phyloP scores from a whole-genome alignment of 2,113 vertebrate genomes.

The Archilochus colubris region DNA sequence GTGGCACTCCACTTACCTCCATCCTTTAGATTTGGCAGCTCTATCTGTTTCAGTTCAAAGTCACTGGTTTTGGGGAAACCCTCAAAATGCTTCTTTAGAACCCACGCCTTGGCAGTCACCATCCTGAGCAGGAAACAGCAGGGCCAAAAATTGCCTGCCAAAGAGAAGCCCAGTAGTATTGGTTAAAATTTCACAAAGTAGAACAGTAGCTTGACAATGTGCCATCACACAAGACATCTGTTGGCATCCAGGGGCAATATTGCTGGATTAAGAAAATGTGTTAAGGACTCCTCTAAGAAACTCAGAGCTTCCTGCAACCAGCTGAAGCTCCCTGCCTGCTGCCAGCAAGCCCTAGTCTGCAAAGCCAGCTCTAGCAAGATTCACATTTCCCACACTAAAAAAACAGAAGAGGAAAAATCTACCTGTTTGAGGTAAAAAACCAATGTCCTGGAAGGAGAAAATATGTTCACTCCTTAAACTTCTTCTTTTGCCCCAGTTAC shows the following conservation, averaged over 20 bases:
- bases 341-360: not conserved
- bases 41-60: conserved; percentile 81
- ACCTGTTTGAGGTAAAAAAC: not conserved
- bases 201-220: not conserved
- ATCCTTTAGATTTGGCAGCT: conserved; percentile 82
- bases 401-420: not conserved
- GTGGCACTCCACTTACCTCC: conserved; percentile 75
- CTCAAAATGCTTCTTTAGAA: conserved; percentile 83
- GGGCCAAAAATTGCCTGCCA: not conserved
- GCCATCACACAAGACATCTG: not conserved
- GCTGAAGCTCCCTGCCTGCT: not conserved
- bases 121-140: conserved; percentile 59
- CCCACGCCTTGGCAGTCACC: conserved; percentile 81
- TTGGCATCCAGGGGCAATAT: not conserved
- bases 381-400: accelerated
- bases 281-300: not conserved
- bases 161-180: accelerated
- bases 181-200: not conserved
- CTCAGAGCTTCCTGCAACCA: not conserved
- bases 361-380: not conserved
- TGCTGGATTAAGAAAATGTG: accelerated
- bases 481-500: not conserved
- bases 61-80: conserved; percentile 80
- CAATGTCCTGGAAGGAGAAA: not conserved
- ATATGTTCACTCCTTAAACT: not conserved